Conservation (phyloP, 2,888 invertebrate species). For the Hipparchia sbordonii region DNA sequence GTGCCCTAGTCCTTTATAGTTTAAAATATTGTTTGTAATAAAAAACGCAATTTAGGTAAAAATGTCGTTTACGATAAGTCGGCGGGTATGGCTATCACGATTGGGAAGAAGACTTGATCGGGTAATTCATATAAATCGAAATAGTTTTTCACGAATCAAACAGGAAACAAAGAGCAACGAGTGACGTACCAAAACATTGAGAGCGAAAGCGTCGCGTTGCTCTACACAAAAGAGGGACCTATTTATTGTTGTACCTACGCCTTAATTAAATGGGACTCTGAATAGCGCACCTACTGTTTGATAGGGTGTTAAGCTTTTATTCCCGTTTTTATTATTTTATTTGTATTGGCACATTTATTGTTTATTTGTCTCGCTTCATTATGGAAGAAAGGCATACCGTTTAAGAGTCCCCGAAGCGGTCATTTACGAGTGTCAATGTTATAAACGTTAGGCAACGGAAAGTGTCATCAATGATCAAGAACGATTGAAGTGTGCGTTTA, state of each 20-base stretch:
- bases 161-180: constrained; percentile 12
- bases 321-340: constrained; percentile 15
- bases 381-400: not conserved
- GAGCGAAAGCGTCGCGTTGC: constrained; percentile 15
- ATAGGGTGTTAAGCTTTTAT: constrained; percentile 36
- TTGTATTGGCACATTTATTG: constrained; percentile 32
- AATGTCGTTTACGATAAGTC: too few relatives aligned
- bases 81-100: too few relatives aligned
- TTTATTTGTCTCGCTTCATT: constrained; percentile 5
- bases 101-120: too few relatives aligned
- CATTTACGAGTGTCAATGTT: not conserved
- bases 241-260: constrained; percentile 27
- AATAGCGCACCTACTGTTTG: constrained; percentile 31
- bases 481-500: too few relatives aligned
- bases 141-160: not conserved
- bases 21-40: too few relatives aligned
- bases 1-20: too few relatives aligned
- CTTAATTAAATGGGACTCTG: constrained; percentile 43
- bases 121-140: too few relatives aligned
- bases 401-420: not conserved
- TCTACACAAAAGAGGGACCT: constrained; percentile 9
- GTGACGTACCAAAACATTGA: constrained; percentile 19
- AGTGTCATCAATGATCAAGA: too few relatives aligned
- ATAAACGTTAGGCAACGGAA: not conserved
- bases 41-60: too few relatives aligned